phyloP scores from a whole-genome alignment of 2,113 vertebrate genomes.

The Pardalotus punctatus region DNA sequence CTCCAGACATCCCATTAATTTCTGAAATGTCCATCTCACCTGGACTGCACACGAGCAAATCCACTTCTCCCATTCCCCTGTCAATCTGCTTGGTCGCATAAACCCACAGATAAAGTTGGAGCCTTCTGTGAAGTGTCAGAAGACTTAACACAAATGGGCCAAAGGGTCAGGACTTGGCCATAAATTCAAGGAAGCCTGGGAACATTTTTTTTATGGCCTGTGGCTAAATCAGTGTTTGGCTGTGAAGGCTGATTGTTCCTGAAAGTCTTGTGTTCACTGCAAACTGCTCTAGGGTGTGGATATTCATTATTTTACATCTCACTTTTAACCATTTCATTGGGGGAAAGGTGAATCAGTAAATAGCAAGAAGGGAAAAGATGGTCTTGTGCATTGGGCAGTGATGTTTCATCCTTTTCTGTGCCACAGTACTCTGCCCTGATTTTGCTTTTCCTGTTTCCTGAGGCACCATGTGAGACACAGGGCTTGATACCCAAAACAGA shows the following conservation, averaged over 20 bases:
- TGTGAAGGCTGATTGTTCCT: neutral
- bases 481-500: neutral
- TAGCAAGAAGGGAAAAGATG: neutral
- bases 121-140: neutral
- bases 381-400: neutral
- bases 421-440: neutral
- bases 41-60: neutral
- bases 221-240: neutral
- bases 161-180: neutral
- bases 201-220: accelerated
- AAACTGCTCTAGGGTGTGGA: neutral
- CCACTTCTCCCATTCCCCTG: neutral
- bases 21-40: neutral
- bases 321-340: neutral
- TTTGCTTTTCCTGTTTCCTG: neutral
- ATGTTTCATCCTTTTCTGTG: neutral
- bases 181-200: neutral
- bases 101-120: neutral
- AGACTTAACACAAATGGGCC: neutral
- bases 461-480: neutral
- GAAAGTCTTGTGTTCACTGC: neutral
- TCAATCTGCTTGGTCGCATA: neutral
- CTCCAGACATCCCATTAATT: neutral
- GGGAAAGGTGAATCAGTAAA: neutral
- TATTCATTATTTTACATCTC: neutral